Evolutionary conservation across 2,888 invertebrate species (phyloP).

Genomic region (Chrysotoxum bicinctum): DNA sequence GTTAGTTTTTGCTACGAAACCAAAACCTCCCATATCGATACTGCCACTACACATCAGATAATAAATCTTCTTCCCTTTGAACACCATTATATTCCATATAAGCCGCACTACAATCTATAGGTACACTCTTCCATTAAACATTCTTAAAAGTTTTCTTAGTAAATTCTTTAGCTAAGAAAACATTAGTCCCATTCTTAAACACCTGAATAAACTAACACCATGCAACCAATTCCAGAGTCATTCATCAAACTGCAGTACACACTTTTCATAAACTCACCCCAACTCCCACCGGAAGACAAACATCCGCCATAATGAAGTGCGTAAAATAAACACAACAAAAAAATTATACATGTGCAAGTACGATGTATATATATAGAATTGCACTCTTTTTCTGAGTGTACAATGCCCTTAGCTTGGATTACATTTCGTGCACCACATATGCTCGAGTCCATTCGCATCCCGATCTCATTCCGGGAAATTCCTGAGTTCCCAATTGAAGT

Average conservation of each 20-base stretch:
- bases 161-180: conserved; percentile 53
- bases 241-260: conserved; percentile 57
- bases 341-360: not conserved
- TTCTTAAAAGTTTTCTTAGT: conserved; percentile 54
- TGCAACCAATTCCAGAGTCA: conserved; percentile 34
- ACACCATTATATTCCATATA: not conserved
- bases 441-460: conserved; percentile 27
- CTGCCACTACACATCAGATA: not conserved
- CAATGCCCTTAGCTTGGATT: conserved; percentile 70
- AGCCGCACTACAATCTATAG: not conserved
- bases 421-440: conserved; percentile 33
- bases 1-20: not conserved
- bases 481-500: conserved; percentile 52
- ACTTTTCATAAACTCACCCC: conserved; percentile 54
- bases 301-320: conserved; percentile 59
- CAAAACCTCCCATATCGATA: not conserved
- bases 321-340: conserved; percentile 14
- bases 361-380: not conserved
- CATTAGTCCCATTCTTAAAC: conserved; percentile 47
- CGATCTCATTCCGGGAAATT: conserved; percentile 63
- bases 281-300: conserved; percentile 68
- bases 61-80: conserved; percentile 42
- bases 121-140: conserved; percentile 32
- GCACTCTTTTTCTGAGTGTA: conserved; percentile 42
- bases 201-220: conserved; percentile 62